Base-by-base conservation (phyloP, 1,140 invertebrate species). In the Dendroctonus ponderosae region DNA sequence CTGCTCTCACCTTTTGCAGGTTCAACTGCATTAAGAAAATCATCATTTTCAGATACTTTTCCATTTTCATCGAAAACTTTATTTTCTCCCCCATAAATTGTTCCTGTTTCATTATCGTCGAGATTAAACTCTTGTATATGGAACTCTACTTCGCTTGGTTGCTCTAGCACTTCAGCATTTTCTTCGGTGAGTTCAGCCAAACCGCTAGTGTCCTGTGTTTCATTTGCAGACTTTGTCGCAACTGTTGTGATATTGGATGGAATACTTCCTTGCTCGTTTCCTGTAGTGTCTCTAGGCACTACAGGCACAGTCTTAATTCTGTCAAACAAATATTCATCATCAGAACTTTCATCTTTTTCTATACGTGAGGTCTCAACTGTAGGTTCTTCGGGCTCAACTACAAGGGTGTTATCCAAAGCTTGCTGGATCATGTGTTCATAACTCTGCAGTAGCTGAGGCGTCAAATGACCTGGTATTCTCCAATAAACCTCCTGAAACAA, bases 381-480 rank as follows among this genome's bases (percentile, higher is more conserved):
- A 9, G 67, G 59, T 14, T 65, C 66, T 26, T 71, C 70, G 51
- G 69, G 61, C 15, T 62, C 12, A 66, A 68, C 11, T 8, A 52
- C 64, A 15, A 81, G 78, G 72, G 77, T 77, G 37, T 82, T 81
- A 54, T 77, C 75, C 9, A 84, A 62, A 5, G 80, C 78, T 38
- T 81, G 73, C 38, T 76, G 79, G 53, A 83, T 79, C 52, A 82
- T 66, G 41, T 75, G 67, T 57, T 69, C 75, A 49, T 79, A 79
- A 62, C 78, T 79, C 67, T 79, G 79, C 15, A 87, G 79, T 26
- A 80, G 81, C 6, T 74, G 68, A 2, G 74, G 65, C 46, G 76
- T 77, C 40, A 86, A 75, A 71, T 80, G 75, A 12, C 75, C 76
- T 3, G 85, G 84, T 66, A 87, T 84, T 54, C 85, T 80, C 86